Evolutionary conservation across 2,797 vertebrate genomes (phyloP).

Genomic region (Danio jaintianensis): DNA sequence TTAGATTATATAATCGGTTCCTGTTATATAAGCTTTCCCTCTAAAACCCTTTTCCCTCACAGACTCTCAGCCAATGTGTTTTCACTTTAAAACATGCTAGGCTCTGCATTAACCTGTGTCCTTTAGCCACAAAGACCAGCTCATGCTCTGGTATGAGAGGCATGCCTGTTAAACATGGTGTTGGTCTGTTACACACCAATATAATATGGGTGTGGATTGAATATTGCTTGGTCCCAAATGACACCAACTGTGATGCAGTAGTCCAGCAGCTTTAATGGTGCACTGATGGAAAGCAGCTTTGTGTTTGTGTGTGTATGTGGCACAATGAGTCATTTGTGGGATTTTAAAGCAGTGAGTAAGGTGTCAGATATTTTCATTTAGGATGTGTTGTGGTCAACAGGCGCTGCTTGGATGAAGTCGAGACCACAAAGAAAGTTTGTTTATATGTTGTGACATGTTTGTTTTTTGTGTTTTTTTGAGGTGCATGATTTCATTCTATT

Average conservation of each 20-base stretch:
- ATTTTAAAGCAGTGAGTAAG: conserved; percentile 48
- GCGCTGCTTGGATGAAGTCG: neutral
- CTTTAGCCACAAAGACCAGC: conserved; percentile 7
- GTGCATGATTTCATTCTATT: no score
- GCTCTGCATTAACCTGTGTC: neutral
- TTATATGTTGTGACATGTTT: neutral
- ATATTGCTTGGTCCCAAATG: conserved; percentile 21
- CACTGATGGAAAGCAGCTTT: conserved; percentile 47
- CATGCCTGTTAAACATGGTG: conserved; percentile 28
- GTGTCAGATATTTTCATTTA: conserved; percentile 29
- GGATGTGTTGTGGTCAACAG: conserved; percentile 28
- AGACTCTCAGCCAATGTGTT: conserved; percentile 19
- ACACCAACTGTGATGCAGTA: conserved; percentile 25
- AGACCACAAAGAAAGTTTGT: neutral
- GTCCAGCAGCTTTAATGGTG: conserved; percentile 42
- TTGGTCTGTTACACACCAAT: neutral
- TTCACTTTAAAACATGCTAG: conserved; percentile 25
- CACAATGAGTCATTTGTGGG: conserved; percentile 23
- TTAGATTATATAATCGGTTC: neutral
- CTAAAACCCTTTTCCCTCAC: neutral
- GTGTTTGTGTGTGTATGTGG: neutral
- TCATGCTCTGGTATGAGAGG: neutral
- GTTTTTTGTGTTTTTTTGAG: no score
- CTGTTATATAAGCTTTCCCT: conserved; percentile 20
- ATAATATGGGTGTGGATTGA: conserved; percentile 47